phyloP scores from a whole-genome alignment of 1,140 invertebrate species.

The Cotesia chilonis region DNA sequence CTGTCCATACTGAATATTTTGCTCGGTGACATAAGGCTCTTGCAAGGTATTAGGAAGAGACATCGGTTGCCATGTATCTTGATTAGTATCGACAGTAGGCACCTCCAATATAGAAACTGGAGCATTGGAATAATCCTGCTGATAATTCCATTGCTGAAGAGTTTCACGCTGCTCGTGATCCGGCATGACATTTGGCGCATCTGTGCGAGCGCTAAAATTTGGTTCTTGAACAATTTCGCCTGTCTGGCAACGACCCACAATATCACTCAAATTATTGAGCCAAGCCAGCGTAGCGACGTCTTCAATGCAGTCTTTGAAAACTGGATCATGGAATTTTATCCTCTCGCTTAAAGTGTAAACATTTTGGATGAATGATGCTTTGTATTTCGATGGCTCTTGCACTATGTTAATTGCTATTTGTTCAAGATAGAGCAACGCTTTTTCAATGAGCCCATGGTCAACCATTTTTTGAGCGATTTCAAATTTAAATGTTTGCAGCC shows the following conservation, averaged over 20 bases:
- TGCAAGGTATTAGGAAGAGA: slow-evolving; percentile 48
- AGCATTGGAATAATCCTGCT: slow-evolving; percentile 48
- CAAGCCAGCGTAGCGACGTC: slow-evolving; percentile 57
- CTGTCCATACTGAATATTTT: slow-evolving; percentile 46
- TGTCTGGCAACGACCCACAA: slow-evolving; percentile 53
- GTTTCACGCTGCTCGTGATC: slow-evolving; percentile 41
- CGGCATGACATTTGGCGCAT: slow-evolving; percentile 33
- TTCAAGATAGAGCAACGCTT: slow-evolving; percentile 85
- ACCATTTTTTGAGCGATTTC: slow-evolving; percentile 77
- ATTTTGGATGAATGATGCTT: slow-evolving; percentile 70
- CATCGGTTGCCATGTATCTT: slow-evolving; percentile 54
- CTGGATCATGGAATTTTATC: slow-evolving; percentile 84
- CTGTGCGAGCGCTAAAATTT: slow-evolving; percentile 29
- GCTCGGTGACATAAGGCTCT: slow-evolving; percentile 47
- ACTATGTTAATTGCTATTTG: slow-evolving; percentile 76
- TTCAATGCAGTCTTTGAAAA: slow-evolving; percentile 64
- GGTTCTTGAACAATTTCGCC: slow-evolving; percentile 53
- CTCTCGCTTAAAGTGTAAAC: slow-evolving; percentile 75
- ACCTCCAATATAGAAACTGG: slow-evolving; percentile 52
- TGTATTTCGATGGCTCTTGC: slow-evolving; percentile 67
- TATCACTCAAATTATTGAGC: slow-evolving; percentile 57
- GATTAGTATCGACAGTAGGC: slow-evolving; percentile 40
- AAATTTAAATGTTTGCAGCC: slow-evolving; percentile 78
- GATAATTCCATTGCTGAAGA: slow-evolving; percentile 47
- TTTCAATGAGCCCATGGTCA: slow-evolving; percentile 80